Percentiles rank a stretch among this genome's conserved stretches.
phyloP scores from a whole-genome alignment of 2,797 vertebrate genomes.

The Tauraco hartlaubi region DNA sequence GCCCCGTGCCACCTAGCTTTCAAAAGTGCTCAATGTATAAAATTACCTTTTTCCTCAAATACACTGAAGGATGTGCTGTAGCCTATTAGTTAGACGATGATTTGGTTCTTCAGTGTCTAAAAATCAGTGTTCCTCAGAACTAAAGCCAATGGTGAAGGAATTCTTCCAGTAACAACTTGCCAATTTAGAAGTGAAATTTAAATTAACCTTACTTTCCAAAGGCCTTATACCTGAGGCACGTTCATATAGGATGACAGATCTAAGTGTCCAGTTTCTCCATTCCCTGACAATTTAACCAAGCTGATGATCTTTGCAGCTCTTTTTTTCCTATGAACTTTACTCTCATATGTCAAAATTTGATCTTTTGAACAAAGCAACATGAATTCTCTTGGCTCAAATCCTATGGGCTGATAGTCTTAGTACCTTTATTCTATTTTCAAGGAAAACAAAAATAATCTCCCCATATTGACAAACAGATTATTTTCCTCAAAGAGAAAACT shows the following conservation, averaged over 20 bases:
- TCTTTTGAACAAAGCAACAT: background rate
- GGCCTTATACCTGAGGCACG: background rate
- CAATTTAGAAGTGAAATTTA: background rate
- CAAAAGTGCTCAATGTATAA: background rate
- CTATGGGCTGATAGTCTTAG: background rate
- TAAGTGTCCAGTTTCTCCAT: background rate
- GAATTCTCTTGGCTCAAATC: background rate
- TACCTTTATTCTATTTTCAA: background rate
- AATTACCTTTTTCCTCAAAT: background rate
- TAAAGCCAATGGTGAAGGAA: background rate
- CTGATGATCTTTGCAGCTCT: background rate
- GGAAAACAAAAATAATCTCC: background rate
- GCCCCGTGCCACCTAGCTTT: background rate
- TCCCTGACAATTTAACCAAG: background rate
- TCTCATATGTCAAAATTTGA: background rate
- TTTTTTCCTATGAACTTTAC: background rate
- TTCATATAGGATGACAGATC: background rate
- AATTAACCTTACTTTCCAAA: background rate
- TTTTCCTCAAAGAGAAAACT: background rate
- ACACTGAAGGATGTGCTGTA: background rate
- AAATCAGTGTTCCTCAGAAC: background rate
- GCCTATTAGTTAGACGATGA: background rate
- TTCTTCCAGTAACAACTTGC: background rate
- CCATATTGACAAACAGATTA: background rate
- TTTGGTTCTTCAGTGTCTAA: background rate